Conservation (phyloP, 2,113 vertebrate genomes). For the Vidua macroura region DNA sequence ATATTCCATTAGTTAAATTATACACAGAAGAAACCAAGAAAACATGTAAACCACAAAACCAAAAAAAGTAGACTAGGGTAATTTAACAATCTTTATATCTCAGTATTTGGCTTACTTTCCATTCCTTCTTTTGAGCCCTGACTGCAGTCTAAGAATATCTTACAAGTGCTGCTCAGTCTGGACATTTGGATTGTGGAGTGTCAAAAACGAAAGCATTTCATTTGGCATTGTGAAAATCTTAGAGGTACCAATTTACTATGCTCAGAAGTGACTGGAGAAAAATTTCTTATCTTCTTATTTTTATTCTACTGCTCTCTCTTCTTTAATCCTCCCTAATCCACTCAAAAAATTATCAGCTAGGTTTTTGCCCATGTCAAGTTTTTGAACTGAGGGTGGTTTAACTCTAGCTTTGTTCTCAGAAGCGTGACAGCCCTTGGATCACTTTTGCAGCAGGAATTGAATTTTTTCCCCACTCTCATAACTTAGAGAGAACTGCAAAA, state of each 20-base stretch:
- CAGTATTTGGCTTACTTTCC: background rate
- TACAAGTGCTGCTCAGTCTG: background rate
- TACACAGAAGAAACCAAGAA: background rate
- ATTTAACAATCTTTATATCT: background rate
- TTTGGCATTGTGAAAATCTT: constrained; percentile 20
- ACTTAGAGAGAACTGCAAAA: constrained; percentile 13
- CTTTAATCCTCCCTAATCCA: constrained; percentile 55
- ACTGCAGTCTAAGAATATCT: background rate
- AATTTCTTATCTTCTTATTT: constrained; percentile 35
- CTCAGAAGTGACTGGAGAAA: constrained; percentile 35
- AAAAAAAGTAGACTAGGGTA: background rate
- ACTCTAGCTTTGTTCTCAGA: constrained; percentile 46
- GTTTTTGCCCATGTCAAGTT: constrained; percentile 24
- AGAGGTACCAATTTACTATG: constrained; percentile 21
- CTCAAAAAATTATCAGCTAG: constrained; percentile 53
- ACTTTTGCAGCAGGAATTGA: constrained; percentile 19
- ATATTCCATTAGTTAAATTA: background rate
- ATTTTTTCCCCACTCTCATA: background rate
- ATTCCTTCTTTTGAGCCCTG: background rate
- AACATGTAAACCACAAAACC: background rate
- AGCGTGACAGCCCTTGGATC: constrained; percentile 4
- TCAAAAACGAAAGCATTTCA: background rate
- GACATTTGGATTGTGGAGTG: background rate
- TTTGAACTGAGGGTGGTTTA: constrained; percentile 51
- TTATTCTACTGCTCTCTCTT: constrained; percentile 38